Evolutionary conservation across 2,113 vertebrate genomes (phyloP), one percentile per base, ranked within the genome.

Genomic region (Caranx melampygus): DNA sequence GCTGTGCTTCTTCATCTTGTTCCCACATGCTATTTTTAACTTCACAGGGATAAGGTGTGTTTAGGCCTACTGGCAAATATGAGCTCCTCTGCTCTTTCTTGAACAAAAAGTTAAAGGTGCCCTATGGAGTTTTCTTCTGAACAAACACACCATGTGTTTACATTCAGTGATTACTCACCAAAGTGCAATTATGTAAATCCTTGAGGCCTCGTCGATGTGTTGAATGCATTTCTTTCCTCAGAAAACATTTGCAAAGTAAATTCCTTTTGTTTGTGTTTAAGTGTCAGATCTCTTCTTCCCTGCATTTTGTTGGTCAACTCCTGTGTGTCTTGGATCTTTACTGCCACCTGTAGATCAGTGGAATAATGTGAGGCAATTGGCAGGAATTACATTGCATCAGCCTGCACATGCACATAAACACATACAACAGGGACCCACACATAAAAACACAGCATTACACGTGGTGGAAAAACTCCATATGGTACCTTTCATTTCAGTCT

Each of bases 1-100:
- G 63, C 68, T 87, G 81, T 71, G 40, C 11, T 20, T 55, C 52
- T 49, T 66, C 33, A 13, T 67, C 16, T 55, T 16, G 10, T 26
- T 45, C 31, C 2, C 61, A 52, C 16, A 2, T 31, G 10, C 33
- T 40, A 59, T 68, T 71, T 74, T 42, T 59, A 60, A n/a, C 21
- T 10, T 31, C 42, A 15, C 13, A 8, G 21, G 49, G 20, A 52
- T 31, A 1, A 49, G 47, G 15, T 37, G n/a, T 54, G 34, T 65
- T 73, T 34, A 34, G 6, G 62, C 20, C 12, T 58, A 3, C 33
- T 10, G 34, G 6, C 20, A 73, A 42, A 35, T 62, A 3, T 45
- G 16, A 47, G 21, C 21, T 37, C 26, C 3, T 54, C 37, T 34
- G n/a, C 31, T 40, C 9, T 55, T 20, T 31, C 4, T 34, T 37